Percentiles rank a stretch among this genome's conserved stretches.
phyloP scores from a whole-genome alignment of 2,113 vertebrate species.

The Oxyura jamaicensis region DNA sequence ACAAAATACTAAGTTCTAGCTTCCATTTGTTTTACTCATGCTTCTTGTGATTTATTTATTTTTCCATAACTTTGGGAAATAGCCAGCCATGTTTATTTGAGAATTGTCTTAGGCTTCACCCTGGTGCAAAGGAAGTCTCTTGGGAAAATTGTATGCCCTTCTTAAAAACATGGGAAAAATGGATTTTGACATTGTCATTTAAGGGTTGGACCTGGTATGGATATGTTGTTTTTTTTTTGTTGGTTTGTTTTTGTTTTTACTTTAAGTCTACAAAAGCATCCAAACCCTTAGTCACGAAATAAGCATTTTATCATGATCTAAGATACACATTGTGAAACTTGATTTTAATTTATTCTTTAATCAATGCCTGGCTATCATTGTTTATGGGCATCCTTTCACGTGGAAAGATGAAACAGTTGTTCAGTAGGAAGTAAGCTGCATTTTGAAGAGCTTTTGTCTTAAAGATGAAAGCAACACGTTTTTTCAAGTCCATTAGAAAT shows the following conservation, averaged over 20 bases:
- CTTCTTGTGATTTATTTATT: neutral
- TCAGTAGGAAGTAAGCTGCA: neutral
- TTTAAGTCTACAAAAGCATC: neutral
- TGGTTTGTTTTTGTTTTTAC: too few relatives aligned
- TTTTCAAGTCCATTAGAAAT: neutral
- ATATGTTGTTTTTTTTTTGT: neutral
- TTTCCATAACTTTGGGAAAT: neutral
- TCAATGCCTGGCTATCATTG: neutral
- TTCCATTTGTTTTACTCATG: neutral
- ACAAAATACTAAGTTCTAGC: neutral
- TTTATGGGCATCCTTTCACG: neutral
- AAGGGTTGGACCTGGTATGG: neutral
- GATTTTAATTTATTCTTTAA: neutral
- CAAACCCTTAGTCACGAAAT: neutral
- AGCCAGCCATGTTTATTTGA: neutral
- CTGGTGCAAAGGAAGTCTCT: neutral
- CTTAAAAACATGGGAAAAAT: neutral
- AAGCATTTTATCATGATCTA: neutral
- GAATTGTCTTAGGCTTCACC: neutral
- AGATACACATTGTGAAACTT: neutral
- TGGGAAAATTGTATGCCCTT: neutral
- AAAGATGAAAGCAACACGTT: fast-evolving
- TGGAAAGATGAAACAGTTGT: neutral
- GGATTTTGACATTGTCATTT: neutral
- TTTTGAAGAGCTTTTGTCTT: neutral